These are phyloP conservation scores for Corticium candelabrum DNA, from an alignment of 37 sponge, comb jelly and placozoan genomes.

Conservation along the genomic window DNA sequence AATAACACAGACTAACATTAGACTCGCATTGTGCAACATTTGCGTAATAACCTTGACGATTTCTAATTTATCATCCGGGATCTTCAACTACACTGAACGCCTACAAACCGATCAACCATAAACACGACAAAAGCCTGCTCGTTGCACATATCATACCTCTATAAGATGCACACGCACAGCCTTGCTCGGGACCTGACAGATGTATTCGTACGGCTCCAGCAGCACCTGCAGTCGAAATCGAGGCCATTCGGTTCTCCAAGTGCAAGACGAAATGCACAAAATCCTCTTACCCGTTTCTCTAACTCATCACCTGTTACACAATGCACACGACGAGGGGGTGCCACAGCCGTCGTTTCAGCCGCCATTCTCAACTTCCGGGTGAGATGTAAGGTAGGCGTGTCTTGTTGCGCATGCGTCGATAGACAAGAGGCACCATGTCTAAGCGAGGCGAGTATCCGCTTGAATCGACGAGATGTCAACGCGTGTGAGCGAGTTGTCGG, in stretches of 20 bases:
- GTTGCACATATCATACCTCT: slow-evolving; percentile 23
- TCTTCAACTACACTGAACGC: slow-evolving; percentile 82
- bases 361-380: too few species aligned
- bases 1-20: slow-evolving; percentile 33
- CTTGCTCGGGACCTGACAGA: slow-evolving; percentile 72
- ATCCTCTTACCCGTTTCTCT: too few species aligned
- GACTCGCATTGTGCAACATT: slow-evolving; percentile 89
- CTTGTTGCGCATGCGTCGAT: neutral
- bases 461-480: neutral
- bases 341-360: too few species aligned
- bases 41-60: slow-evolving; percentile 55
- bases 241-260: too few species aligned
- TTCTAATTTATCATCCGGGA: slow-evolving; percentile 61
- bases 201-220: slow-evolving; percentile 66
- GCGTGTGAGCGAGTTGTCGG: neutral
- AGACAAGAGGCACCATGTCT: slow-evolving; percentile 33
- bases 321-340: too few species aligned
- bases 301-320: too few species aligned
- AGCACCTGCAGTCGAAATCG: slow-evolving; percentile 39
- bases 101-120: neutral
- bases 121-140: neutral
- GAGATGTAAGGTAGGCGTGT: neutral
- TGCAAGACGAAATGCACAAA: too few species aligned
- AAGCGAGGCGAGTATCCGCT: slow-evolving; percentile 46
- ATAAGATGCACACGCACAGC: slow-evolving; percentile 54